A percentile compares a stretch with the other conserved stretches of the same genome.
Conservation (phyloP, 1,140 invertebrate genomes). For the Drosophila pachea region DNA sequence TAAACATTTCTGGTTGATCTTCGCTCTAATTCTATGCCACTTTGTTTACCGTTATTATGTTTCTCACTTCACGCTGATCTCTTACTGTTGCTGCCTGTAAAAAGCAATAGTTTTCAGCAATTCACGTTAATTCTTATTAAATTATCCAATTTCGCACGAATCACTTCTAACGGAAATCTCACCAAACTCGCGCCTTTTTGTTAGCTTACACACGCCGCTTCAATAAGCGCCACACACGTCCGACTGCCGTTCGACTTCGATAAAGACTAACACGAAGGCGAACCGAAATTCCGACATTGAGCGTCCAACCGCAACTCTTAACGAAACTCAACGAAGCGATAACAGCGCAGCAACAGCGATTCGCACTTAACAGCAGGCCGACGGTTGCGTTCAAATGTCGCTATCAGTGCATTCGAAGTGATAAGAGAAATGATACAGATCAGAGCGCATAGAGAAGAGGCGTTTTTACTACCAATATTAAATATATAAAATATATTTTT, state of each 20-base stretch:
- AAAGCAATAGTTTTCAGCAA: conserved; percentile 20
- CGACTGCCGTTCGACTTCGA: conserved; percentile 27
- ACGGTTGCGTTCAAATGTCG: conserved; percentile 21
- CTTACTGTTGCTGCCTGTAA: neutral
- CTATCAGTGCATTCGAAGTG: conserved; percentile 18
- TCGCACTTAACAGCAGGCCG: conserved; percentile 1
- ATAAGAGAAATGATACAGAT: neutral
- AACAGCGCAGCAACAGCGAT: conserved; percentile 17
- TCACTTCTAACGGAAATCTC: conserved; percentile 12
- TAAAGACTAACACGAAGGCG: conserved; percentile 21
- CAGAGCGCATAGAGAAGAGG: no score
- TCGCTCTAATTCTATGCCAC: neutral
- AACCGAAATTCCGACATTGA: neutral
- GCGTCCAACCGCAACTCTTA: conserved; percentile 12
- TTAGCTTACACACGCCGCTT: neutral
- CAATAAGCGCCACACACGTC: conserved; percentile 19
- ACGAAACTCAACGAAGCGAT: conserved; percentile 39
- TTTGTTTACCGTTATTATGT: conserved; percentile 1
- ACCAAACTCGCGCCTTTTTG: conserved; percentile 22
- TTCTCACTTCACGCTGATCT: conserved; percentile 8
- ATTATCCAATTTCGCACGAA: neutral
- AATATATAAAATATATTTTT: no score
- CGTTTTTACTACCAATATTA: no score
- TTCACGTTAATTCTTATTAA: neutral
- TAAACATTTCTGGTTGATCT: neutral